Evolutionary conservation across 2,113 vertebrate genomes (phyloP).

Genomic region (Colius striatus): DNA sequence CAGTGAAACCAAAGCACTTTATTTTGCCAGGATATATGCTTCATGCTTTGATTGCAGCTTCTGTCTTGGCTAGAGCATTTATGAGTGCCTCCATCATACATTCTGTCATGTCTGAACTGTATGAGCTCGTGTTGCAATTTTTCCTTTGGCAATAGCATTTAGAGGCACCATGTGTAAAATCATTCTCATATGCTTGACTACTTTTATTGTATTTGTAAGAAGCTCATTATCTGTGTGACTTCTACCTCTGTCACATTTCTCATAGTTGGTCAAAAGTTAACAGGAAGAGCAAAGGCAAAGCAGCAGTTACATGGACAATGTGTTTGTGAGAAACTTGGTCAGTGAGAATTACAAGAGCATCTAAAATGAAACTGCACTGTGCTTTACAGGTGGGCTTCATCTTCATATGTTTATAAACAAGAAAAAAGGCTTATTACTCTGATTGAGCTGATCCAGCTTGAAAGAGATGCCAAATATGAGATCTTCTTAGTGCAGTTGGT

Average conservation of each 20-base stretch:
- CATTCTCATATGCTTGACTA: not conserved
- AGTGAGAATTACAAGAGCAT: not conserved
- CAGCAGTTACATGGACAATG: not conserved
- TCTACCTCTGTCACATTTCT: not conserved
- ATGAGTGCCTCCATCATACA: not conserved
- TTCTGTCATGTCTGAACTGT: not conserved
- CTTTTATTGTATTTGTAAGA: not conserved
- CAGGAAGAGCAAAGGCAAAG: not conserved
- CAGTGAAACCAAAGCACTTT: not conserved
- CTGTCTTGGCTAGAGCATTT: not conserved
- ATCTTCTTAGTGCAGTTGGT: not conserved
- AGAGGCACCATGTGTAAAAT: not conserved
- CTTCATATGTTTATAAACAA: not conserved
- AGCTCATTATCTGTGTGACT: not conserved
- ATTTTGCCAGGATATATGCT: not conserved
- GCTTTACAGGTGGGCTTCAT: not conserved
- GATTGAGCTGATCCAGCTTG: not conserved
- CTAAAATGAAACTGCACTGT: not conserved
- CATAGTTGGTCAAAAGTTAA: not conserved
- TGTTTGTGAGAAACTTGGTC: not conserved
- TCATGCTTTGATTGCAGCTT: not conserved
- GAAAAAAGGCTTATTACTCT: not conserved
- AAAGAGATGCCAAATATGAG: not conserved
- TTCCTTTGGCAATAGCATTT: not conserved
- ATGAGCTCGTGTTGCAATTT: not conserved